These are phyloP conservation scores for Xylota segnis DNA, from an alignment of 2,888 invertebrate genomes.

Conservation along the genomic window DNA sequence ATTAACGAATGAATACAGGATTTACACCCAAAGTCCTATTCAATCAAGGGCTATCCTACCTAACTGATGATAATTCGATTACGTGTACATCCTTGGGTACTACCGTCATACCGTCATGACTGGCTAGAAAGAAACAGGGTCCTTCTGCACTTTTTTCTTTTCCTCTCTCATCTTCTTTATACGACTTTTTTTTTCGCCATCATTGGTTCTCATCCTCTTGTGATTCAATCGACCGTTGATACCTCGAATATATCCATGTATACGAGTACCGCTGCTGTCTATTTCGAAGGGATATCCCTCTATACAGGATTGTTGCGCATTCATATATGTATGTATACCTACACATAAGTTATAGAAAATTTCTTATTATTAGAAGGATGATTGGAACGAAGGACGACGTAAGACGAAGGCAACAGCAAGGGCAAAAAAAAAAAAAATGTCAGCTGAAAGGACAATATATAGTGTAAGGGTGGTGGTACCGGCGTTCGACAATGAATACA, in stretches of 20 bases:
- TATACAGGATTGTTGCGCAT: conserved; percentile 72
- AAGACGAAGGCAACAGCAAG: conserved; percentile 12
- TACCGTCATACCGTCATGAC: conserved; percentile 44
- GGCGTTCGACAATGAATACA: conserved; percentile 53
- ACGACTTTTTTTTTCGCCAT: conserved; percentile 31
- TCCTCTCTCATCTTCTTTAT: conserved; percentile 19
- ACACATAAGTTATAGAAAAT: conserved; percentile 68
- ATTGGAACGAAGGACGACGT: conserved; percentile 61
- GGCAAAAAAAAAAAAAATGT: conserved; percentile 49
- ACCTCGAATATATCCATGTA: conserved; percentile 61
- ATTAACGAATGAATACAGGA: conserved; percentile 77
- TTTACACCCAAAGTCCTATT: conserved; percentile 77
- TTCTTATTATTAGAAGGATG: conserved; percentile 75
- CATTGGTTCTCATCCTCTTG: conserved; percentile 56
- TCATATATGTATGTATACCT: conserved; percentile 31
- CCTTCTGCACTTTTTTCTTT: conserved; percentile 40
- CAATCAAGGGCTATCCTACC: conserved; percentile 77
- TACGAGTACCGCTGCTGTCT: too few relatives aligned
- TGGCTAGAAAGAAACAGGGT: conserved; percentile 49
- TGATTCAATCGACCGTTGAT: conserved; percentile 75
- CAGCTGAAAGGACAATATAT: conserved; percentile 67
- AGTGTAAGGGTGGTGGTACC: conserved; percentile 43
- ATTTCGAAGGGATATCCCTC: conserved; percentile 56
- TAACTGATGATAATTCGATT: conserved; percentile 84
- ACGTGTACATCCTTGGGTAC: conserved; percentile 78